Evolutionary conservation across 2,113 vertebrate genomes (phyloP), one percentile per base, ranked within the genome.

Genomic region (Bufo bufo): DNA sequence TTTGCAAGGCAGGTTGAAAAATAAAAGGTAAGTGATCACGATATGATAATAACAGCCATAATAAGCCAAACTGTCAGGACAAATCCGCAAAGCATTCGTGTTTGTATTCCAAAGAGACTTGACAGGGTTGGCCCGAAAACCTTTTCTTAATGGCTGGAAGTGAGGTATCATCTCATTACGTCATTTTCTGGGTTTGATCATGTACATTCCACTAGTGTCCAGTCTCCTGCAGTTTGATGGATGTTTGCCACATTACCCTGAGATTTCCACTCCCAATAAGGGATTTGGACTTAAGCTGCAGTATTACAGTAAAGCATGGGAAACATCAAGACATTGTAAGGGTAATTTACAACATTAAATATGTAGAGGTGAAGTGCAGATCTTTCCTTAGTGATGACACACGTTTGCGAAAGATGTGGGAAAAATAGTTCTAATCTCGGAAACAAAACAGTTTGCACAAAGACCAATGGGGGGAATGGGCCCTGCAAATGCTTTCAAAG

Each of bases 1-100:
- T 75, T 75, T 75, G 47, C 20, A 75, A 75, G 72, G 45, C 72
- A 75, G 72, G 72, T 50, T 75, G 45, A 49, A 75, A 75, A 75
- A 75, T 75, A 7, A 75, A 49, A 75, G 72, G 72, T 75, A 75
- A 75, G 72, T 75, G 72, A 75, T 50, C 17, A 45, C 72, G 50
- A 20, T 49, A 75, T 43, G 66, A 23, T 50, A 75, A 75, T 8
- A 50, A 49, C 72, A 75, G 19, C 72, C 47, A 49, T 49, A 75
- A 11, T 17, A 49, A 75, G 17, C 72, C 7, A 49, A 50, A 11
- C 16, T 75, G 72, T 50, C 43, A 50, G 47, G 20, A 75, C 12
- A 47, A 74, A 74, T 50, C 17, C 6, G 50, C 72, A 50, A 47
- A 20, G 72, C 16, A 17, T 75, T 75, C 72, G 49, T 45, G 2